Percentiles rank a stretch among this genome's conserved stretches.
Conservation (phyloP, 2,797 vertebrate genomes). For the Chrosomus eos region DNA sequence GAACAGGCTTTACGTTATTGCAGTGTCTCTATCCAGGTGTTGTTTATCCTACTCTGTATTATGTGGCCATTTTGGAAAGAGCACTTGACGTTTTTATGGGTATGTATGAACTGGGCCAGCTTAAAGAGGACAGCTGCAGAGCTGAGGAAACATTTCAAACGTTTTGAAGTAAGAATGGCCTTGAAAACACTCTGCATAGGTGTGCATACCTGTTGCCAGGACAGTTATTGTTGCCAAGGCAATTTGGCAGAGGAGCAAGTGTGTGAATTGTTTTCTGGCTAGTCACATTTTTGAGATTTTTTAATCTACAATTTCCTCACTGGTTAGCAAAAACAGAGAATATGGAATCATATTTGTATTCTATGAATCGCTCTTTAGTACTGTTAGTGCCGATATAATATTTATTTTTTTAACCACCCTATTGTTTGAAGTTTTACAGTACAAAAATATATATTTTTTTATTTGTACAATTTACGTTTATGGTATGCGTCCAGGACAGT, state of each 20-base stretch:
- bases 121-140: slow-evolving; percentile 59
- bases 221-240: slow-evolving; percentile 61
- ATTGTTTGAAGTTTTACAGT: neutral
- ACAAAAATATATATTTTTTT: neutral
- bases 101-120: slow-evolving; percentile 43
- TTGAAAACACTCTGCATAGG: slow-evolving; percentile 52
- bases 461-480: neutral
- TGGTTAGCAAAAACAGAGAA: slow-evolving; percentile 44
- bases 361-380: slow-evolving; percentile 34
- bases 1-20: neutral
- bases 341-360: slow-evolving; percentile 50
- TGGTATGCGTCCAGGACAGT: slow-evolving; percentile 49
- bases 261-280: slow-evolving; percentile 31
- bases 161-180: slow-evolving; percentile 51
- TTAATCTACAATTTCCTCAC: neutral
- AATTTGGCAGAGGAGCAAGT: slow-evolving; percentile 59
- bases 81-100: slow-evolving; percentile 44
- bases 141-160: slow-evolving; percentile 54
- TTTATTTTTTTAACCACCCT: neutral
- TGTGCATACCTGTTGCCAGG: slow-evolving; percentile 63
- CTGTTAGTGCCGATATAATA: neutral
- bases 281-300: slow-evolving; percentile 23
- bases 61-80: slow-evolving; percentile 45
- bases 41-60: slow-evolving; percentile 40
- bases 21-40: slow-evolving; percentile 46